phyloP scores from a whole-genome alignment of 1,140 invertebrate species.

The Orussus abietinus region DNA sequence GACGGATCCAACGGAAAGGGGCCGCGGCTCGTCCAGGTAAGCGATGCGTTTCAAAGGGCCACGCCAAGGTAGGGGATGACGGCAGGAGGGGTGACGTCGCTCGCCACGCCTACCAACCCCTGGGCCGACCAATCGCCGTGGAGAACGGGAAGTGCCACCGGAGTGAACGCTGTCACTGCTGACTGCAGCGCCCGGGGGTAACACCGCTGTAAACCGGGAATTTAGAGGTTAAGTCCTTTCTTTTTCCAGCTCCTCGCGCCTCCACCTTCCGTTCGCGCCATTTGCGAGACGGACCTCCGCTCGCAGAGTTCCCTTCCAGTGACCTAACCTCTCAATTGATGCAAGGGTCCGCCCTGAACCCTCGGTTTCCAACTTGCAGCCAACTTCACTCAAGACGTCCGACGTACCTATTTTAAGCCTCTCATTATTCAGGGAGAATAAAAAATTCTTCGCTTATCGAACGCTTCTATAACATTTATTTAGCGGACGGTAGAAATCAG shows the following conservation, averaged over 20 bases:
- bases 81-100: conserved; percentile 4
- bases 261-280: too few species aligned
- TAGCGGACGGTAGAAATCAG: too few species aligned
- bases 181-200: conserved; percentile 15
- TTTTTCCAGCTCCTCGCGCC: too few species aligned
- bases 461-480: too few species aligned
- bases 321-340: too few species aligned
- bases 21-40: conserved; percentile 9
- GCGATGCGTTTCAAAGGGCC: conserved; percentile 20
- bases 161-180: conserved; percentile 32
- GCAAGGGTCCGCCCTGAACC: too few species aligned
- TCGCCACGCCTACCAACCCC: conserved; percentile 38
- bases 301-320: conserved; percentile 1
- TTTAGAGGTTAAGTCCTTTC: too few species aligned
- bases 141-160: conserved; percentile 22
- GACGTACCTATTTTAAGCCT: too few species aligned
- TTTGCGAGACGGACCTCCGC: conserved; percentile 3
- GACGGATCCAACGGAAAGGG: background rate
- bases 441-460: too few species aligned
- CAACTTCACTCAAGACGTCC: too few species aligned
- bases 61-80: conserved; percentile 11
- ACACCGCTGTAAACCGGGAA: conserved; percentile 34
- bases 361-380: too few species aligned
- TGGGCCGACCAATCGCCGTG: conserved; percentile 31
- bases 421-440: too few species aligned